Conservation (phyloP, 2,113 vertebrate species). For the Labrus mixtus region DNA sequence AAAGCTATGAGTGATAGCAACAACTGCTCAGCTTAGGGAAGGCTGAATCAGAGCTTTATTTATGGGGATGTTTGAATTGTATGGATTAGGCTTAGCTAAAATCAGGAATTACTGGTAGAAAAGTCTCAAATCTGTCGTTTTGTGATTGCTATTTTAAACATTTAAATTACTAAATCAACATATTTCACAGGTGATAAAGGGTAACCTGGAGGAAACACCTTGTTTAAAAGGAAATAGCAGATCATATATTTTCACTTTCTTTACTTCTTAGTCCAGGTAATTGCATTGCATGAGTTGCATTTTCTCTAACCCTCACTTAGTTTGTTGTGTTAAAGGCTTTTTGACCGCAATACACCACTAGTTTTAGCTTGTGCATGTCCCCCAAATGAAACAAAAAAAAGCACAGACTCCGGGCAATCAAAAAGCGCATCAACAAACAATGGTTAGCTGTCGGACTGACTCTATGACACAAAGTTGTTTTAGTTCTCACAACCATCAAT, state of each 20-base stretch:
- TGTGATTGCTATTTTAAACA: background rate
- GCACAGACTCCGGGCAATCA: no score
- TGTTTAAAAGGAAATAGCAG: background rate
- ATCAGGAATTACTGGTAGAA: constrained; percentile 11
- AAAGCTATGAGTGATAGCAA: constrained; percentile 69
- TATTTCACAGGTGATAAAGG: background rate
- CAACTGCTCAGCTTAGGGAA: constrained; percentile 70
- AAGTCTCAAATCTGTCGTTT: background rate
- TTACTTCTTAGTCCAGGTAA: background rate
- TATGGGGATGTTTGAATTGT: constrained; percentile 59
- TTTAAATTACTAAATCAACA: background rate
- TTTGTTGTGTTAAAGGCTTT: background rate
- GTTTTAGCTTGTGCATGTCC: background rate
- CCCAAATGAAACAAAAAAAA: no score
- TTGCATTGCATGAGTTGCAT: background rate
- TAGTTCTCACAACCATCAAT: no score
- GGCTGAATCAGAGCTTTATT: constrained; percentile 67
- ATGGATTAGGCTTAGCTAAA: constrained; percentile 24
- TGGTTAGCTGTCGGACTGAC: no score
- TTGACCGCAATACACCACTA: constrained; percentile 4
- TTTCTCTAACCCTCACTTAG: background rate
- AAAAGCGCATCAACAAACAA: no score
- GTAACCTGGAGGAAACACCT: background rate
- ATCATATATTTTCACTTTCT: background rate
- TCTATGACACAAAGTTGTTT: no score